Conservation (phyloP, 2,888 invertebrate species). For the Chloroclystis v-ata region DNA sequence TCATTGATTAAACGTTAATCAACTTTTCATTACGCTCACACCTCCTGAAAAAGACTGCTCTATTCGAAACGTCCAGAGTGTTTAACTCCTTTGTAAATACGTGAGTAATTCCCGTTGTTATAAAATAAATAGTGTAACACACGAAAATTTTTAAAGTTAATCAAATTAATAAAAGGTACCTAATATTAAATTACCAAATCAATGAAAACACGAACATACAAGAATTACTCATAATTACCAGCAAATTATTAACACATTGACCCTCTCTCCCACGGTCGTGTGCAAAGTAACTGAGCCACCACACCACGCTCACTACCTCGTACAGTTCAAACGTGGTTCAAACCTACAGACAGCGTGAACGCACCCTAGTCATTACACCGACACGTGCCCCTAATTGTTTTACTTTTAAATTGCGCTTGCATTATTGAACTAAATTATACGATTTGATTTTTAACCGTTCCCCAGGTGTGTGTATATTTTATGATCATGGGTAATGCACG, state of each 20-base stretch:
- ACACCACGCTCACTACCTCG: constrained; percentile 27
- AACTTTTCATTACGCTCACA: too few relatives aligned
- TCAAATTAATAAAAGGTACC: too few relatives aligned
- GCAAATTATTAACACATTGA: constrained; percentile 1
- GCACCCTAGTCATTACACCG: constrained; percentile 44
- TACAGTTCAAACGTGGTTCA: constrained; percentile 41
- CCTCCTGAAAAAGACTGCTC: too few relatives aligned
- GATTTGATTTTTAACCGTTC: constrained; percentile 36
- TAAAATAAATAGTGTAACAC: too few relatives aligned
- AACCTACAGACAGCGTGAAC: constrained; percentile 48
- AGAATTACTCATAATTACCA: not conserved
- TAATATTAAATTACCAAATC: not conserved
- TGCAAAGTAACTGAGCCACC: constrained; percentile 27
- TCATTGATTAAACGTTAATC: too few relatives aligned
- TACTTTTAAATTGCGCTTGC: constrained; percentile 36
- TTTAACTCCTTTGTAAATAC: too few relatives aligned
- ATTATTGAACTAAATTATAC: constrained; percentile 56
- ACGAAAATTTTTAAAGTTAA: too few relatives aligned
- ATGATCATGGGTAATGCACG: too few relatives aligned
- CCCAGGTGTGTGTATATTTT: constrained; percentile 31
- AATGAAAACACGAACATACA: not conserved
- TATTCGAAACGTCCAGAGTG: too few relatives aligned
- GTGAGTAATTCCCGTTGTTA: too few relatives aligned
- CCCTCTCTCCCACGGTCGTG: constrained; percentile 18
- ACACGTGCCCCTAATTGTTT: constrained; percentile 68